These are phyloP conservation scores for Tholera decimalis DNA, from an alignment of 2,888 invertebrate species.

Conservation along the genomic window DNA sequence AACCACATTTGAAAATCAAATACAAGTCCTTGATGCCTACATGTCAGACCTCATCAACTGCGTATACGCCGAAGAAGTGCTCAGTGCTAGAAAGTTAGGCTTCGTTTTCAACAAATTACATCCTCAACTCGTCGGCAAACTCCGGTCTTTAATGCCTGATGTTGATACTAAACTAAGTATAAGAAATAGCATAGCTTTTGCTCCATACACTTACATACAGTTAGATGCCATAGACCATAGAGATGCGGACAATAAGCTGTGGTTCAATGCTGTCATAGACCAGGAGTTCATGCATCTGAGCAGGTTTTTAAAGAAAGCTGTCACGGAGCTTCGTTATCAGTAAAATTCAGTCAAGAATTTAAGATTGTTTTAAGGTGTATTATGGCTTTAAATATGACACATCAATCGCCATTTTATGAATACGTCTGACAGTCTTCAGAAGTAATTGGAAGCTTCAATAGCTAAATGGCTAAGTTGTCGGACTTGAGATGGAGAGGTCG, in stretches of 20 bases:
- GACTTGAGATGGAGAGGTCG: too few relatives aligned
- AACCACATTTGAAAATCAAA: conserved; percentile 67
- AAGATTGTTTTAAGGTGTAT: background rate
- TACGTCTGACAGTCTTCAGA: too few relatives aligned
- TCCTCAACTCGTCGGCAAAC: conserved; percentile 76
- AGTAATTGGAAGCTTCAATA: too few relatives aligned
- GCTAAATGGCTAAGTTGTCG: too few relatives aligned
- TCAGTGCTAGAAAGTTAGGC: conserved; percentile 73
- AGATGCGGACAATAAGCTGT: conserved; percentile 75
- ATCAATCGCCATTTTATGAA: background rate
- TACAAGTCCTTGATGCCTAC: conserved; percentile 73
- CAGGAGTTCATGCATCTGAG: conserved; percentile 74
- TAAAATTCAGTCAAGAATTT: conserved; percentile 7
- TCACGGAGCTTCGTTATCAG: conserved; percentile 71
- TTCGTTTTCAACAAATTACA: conserved; percentile 78
- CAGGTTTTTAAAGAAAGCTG: conserved; percentile 74
- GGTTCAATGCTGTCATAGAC: conserved; percentile 75
- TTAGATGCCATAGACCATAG: conserved; percentile 67
- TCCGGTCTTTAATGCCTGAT: conserved; percentile 76
- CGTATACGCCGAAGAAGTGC: conserved; percentile 78
- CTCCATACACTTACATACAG: conserved; percentile 78
- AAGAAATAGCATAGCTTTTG: conserved; percentile 82
- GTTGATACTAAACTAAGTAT: conserved; percentile 79
- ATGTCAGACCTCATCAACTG: conserved; percentile 81
- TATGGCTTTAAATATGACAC: background rate